Conservation (phyloP, 2,113 vertebrate species). For the Ancistrus triradiatus region DNA sequence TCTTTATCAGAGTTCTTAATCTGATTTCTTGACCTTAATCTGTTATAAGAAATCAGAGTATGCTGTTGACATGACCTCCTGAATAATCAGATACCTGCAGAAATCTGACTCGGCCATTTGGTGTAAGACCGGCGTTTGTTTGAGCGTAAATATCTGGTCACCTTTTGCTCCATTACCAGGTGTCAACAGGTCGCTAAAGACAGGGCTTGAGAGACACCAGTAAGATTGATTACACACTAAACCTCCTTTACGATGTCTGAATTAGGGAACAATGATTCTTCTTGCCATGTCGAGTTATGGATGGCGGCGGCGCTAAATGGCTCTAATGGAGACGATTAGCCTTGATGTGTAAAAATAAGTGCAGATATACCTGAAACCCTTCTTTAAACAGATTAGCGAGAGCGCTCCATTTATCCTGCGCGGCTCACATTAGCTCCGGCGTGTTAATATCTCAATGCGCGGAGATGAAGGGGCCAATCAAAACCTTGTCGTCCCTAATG, state of each 20-base stretch:
- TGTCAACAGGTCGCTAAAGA: too few species aligned
- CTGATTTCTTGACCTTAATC: too few species aligned
- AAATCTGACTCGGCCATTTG: too few species aligned
- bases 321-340: not conserved
- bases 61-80: too few species aligned
- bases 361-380: not conserved
- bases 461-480: slow-evolving; percentile 95
- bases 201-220: too few species aligned
- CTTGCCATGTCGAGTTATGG: not conserved
- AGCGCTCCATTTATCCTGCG: not conserved
- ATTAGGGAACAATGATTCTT: not conserved
- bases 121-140: too few species aligned
- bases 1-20: too few species aligned
- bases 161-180: too few species aligned
- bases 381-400: not conserved
- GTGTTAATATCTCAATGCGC: slow-evolving; percentile 68
- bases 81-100: too few species aligned
- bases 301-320: not conserved
- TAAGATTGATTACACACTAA: not conserved
- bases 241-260: not conserved
- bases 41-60: too few species aligned
- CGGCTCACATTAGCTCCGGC: slow-evolving; percentile 44
- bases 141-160: too few species aligned
- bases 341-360: not conserved
- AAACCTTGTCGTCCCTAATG: slow-evolving; percentile 91